Base-by-base conservation (phyloP, 2,797 vertebrate species). In the Characodon lateralis region DNA sequence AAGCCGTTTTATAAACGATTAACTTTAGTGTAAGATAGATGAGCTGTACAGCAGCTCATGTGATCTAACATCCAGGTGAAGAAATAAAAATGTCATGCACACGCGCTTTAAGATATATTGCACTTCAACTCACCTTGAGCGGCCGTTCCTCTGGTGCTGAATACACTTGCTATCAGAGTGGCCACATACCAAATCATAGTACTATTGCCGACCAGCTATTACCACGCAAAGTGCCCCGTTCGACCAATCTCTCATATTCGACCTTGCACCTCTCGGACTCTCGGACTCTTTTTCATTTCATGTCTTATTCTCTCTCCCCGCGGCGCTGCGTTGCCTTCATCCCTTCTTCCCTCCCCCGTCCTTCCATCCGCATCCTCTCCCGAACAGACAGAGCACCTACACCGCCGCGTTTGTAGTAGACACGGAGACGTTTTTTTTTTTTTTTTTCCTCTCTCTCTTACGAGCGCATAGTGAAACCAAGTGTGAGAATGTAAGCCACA, bases 171-270 rank as follows among this genome's bases (percentile, higher is more conserved):
- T 97, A 99, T 97, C 97, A 98, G 96, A 98, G 97, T 96, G 96
- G 97, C 97, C 97, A 97, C 97, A 98, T 98, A 97, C 96, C 97
- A 97, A 97, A 97, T 98, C 97, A 98, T 97, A 98, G 97, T 97
- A 97, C 95, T 96, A 96, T 95, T 96, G 96, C 95, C 94, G 94
- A 91, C 95, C 97, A 96, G 94, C 95, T 96, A 96, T 96, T 96
- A 96, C 96, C 96, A 96, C 96, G 95, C 96, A 96, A 93, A 95
- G 96, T 96, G 96, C 96, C 95, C 96, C 95, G 95, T 93, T 93
- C 94, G 83, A 92, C 92, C 94, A 95, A 95, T 95, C 95, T 94
- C 91, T 95, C 93, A 95, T 95, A 94, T 95, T 95, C 92, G 92
- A 94, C 95, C 93, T 94, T 92, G 95, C 93, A 87, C 94, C 94